Percentiles rank a stretch among this genome's conserved stretches.
phyloP scores from a whole-genome alignment of 2,113 vertebrate genomes.

The Thunnus maccoyii region DNA sequence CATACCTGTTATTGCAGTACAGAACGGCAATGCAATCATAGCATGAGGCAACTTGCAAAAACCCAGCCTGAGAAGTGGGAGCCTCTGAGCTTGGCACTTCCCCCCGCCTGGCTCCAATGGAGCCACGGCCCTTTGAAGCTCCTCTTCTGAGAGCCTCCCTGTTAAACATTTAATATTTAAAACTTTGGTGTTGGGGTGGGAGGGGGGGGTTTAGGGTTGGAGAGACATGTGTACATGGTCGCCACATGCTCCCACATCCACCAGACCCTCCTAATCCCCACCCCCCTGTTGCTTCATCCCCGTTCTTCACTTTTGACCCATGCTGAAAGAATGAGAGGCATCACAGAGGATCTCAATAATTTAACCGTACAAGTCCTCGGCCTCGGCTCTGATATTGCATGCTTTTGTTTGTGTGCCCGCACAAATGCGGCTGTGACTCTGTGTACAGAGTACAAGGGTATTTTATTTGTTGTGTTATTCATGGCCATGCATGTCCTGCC shows the following conservation, averaged over 20 bases:
- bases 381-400: slow-evolving; percentile 55
- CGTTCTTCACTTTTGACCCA: slow-evolving; percentile 57
- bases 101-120: slow-evolving; percentile 25
- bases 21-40: slow-evolving; percentile 20
- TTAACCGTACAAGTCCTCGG: slow-evolving; percentile 68
- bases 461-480: slow-evolving; percentile 63
- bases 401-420: slow-evolving; percentile 60
- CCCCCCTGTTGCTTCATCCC: slow-evolving; percentile 53
- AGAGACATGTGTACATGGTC: slow-evolving; percentile 44
- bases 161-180: slow-evolving; percentile 79
- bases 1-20: slow-evolving; percentile 26
- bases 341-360: slow-evolving; percentile 79
- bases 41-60: slow-evolving; percentile 52
- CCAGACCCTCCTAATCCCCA: slow-evolving; percentile 50
- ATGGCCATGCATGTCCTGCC: not conserved
- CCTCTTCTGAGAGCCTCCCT: slow-evolving; percentile 64
- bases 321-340: slow-evolving; percentile 68
- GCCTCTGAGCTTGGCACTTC: slow-evolving; percentile 1
- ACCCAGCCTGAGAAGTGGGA: slow-evolving; percentile 10
- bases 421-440: not conserved
- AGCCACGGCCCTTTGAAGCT: slow-evolving; percentile 69
- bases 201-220: not conserved
- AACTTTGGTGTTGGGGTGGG: slow-evolving; percentile 11
- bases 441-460: not conserved
- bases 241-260: slow-evolving; percentile 53